phyloP scores from a whole-genome alignment of 2,888 invertebrate genomes.

The Ctena decussata region DNA sequence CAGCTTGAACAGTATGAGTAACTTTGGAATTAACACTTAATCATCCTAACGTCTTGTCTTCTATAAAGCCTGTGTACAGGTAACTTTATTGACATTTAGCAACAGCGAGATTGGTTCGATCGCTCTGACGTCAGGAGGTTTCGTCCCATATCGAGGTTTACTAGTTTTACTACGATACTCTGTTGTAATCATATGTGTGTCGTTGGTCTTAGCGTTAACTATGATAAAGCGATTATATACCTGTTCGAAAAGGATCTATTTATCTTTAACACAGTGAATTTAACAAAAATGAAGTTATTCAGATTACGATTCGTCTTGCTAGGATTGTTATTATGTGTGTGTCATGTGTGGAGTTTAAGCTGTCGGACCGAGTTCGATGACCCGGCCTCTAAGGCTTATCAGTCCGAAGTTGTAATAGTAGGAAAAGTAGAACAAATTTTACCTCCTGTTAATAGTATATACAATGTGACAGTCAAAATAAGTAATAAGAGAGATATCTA shows the following conservation, averaged over 20 bases:
- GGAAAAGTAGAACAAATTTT: conserved; percentile 38
- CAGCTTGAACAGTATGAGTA: too few species aligned
- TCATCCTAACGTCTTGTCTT: neutral
- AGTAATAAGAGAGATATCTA: conserved; percentile 34
- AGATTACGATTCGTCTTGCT: conserved; percentile 54
- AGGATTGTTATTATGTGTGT: conserved; percentile 51
- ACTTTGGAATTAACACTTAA: neutral
- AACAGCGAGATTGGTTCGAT: neutral
- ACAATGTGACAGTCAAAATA: conserved; percentile 49
- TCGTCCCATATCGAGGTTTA: neutral
- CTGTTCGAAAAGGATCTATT: neutral
- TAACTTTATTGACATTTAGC: neutral
- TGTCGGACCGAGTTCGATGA: conserved; percentile 61
- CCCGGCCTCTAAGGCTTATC: conserved; percentile 47
- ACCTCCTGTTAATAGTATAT: conserved; percentile 31
- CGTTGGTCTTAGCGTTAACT: neutral
- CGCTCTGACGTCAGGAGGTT: neutral
- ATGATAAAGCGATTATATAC: neutral
- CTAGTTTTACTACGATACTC: conserved; percentile 4
- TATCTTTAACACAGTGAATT: neutral
- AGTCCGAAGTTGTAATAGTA: conserved; percentile 38
- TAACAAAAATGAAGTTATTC: conserved; percentile 52
- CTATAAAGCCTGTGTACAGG: neutral
- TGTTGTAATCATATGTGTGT: neutral
- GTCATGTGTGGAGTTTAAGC: conserved; percentile 51